Conservation (phyloP, 2,888 invertebrate species). For the Diarsia mendica region DNA sequence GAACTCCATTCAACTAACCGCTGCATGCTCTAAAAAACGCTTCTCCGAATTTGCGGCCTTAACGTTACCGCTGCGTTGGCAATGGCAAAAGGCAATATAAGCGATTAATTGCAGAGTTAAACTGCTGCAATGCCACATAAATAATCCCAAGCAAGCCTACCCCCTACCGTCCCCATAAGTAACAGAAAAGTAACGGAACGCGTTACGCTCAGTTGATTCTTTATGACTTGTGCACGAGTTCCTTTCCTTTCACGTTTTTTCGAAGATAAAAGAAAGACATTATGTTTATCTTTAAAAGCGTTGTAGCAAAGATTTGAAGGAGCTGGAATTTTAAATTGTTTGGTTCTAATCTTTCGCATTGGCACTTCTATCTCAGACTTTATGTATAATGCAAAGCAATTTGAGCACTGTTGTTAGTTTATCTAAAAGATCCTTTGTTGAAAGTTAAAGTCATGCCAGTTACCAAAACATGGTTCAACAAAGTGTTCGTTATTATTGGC, state of each 20-base stretch:
- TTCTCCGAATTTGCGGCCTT: too few species aligned
- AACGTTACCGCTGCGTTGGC: conserved; percentile 14
- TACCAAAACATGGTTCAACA: background rate
- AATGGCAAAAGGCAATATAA: conserved; percentile 39
- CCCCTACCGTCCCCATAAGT: conserved; percentile 49
- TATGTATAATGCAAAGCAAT: background rate
- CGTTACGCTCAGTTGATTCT: conserved; percentile 57
- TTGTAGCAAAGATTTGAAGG: conserved; percentile 1
- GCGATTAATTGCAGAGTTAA: conserved; percentile 54
- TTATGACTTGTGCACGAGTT: conserved; percentile 46
- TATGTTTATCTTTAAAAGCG: conserved; percentile 34
- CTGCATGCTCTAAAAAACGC: too few species aligned
- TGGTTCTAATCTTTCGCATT: background rate
- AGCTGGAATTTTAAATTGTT: background rate
- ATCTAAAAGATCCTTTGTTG: background rate
- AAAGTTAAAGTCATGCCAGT: background rate
- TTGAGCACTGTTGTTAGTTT: too few species aligned
- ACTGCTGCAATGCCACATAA: conserved; percentile 50
- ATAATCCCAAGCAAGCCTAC: conserved; percentile 50
- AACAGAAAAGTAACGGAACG: conserved; percentile 49
- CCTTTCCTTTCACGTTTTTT: conserved; percentile 21
- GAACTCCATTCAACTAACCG: too few species aligned
- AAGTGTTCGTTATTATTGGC: background rate
- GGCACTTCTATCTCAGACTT: background rate
- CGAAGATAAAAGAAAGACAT: conserved; percentile 23